Conservation (phyloP, 2,888 invertebrate genomes). For the Thecophora atra region DNA sequence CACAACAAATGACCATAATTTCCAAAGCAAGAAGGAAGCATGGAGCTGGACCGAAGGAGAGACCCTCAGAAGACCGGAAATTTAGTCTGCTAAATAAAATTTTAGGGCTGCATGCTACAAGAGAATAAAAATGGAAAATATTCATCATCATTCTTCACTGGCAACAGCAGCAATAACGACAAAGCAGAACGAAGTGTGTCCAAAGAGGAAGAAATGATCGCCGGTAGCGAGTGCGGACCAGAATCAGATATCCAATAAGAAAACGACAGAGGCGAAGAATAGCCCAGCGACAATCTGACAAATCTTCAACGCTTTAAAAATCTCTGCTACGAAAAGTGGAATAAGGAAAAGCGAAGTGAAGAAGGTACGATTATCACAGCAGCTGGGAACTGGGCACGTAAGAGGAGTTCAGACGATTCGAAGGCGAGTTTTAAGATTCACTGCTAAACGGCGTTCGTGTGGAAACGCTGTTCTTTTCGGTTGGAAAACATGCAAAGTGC, state of each 20-base stretch:
- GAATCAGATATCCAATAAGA: background rate
- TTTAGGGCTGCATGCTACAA: background rate
- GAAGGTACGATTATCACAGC: no score
- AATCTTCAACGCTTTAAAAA: conserved; percentile 4
- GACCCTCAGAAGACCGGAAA: conserved; percentile 10
- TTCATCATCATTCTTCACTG: background rate
- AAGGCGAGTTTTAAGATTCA: no score
- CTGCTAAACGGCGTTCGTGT: no score
- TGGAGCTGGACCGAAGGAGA: background rate
- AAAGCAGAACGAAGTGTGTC: background rate
- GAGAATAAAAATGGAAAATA: background rate
- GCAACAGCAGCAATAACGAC: background rate
- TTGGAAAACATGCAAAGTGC: no score
- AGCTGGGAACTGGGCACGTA: no score
- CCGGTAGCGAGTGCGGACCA: background rate
- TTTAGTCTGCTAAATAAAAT: conserved; percentile 11
- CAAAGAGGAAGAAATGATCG: background rate
- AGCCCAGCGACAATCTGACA: conserved; percentile 3
- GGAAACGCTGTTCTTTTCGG: no score
- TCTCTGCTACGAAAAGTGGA: no score
- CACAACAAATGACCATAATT: conserved; percentile 18
- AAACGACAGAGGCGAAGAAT: background rate
- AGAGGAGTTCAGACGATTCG: no score
- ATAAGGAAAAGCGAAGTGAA: no score
- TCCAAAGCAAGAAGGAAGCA: background rate